Evolutionary conservation across 2,113 vertebrate genomes (phyloP), one percentile per base, ranked within the genome.

Genomic region (Seriola quinqueradiata): DNA sequence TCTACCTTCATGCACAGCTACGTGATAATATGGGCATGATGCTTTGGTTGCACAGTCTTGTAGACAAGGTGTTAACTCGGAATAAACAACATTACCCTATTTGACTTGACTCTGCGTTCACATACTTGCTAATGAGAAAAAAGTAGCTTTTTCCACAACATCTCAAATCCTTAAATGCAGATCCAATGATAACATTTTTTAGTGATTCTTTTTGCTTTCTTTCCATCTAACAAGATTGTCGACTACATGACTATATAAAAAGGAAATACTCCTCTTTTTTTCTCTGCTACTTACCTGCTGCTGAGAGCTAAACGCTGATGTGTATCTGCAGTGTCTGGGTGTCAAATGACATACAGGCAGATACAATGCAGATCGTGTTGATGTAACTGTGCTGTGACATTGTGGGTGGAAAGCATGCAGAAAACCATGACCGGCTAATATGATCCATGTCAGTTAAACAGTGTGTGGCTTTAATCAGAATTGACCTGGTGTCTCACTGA

Each of bases 11-110:
- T 64, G 63, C 10, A 36, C 10, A 52, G 42, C 17, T 25, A n/a
- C 11, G 50, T 7, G 21, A 77, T 55, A 55, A 25, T 23, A 3
- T 46, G 10, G 13, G 55, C 40, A 54, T 70, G 48, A 6, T 11
- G 14, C 59, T 55, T 76, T 66, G 14, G 17, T 34, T 77, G 28
- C 17, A 55, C 44, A 76, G 63, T 54, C 19, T n/a, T 57, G 68
- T 3, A 63, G 61, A 72, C 21, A 38, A 67, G 21, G 17, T 14
- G 40, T 66, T 38, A 71, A 44, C 52, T 52, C 72, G 63, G 11
- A 65, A 46, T 28, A 67, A 38, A 19, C 42, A 60, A 46, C n/a
- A 75, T 9, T 59, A 67, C n/a, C 60, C 17, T 28, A 17, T 36
- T 55, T 44, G 19, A 44, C 19, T 40, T 54, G 46, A 17, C 48